A percentile compares a stretch with the other conserved stretches of the same genome.
Evolutionary conservation across 2,888 invertebrate species (phyloP).

Genomic region (Leptothorax acervorum): DNA sequence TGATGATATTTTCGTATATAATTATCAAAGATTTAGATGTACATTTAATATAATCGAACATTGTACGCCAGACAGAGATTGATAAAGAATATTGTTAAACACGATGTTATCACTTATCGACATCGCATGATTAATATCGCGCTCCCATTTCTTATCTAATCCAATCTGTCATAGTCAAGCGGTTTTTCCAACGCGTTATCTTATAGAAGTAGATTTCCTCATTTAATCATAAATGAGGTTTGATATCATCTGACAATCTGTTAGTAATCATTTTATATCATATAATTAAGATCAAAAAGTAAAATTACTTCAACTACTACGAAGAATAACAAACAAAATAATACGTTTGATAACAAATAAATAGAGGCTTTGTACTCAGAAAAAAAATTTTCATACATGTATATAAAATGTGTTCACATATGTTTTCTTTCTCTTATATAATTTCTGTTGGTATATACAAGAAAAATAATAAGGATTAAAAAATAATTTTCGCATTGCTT

Average conservation of each 20-base stretch:
- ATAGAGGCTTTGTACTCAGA: not conserved
- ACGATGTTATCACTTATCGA: not conserved
- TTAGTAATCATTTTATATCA: too few species aligned
- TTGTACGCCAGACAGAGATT: not conserved
- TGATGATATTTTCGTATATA: not conserved
- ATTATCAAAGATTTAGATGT: not conserved
- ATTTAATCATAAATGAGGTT: not conserved
- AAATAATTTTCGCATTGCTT: too few species aligned
- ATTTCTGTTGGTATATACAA: too few species aligned
- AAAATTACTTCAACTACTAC: not conserved
- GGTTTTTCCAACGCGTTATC: conserved; percentile 10
- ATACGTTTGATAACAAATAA: not conserved
- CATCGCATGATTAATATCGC: not conserved
- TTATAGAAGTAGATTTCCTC: not conserved
- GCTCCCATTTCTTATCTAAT: not conserved
- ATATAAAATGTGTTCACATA: too few species aligned
- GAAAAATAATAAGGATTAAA: too few species aligned
- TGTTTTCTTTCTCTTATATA: too few species aligned
- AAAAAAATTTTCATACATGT: too few species aligned
- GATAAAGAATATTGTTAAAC: not conserved
- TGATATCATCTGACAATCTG: not conserved
- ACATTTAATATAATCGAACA: not conserved
- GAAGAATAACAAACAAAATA: not conserved
- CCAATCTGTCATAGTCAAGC: not conserved
- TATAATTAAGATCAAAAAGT: not conserved